Conservation (phyloP, 2,113 vertebrate species). For the Spea multiplicata region DNA sequence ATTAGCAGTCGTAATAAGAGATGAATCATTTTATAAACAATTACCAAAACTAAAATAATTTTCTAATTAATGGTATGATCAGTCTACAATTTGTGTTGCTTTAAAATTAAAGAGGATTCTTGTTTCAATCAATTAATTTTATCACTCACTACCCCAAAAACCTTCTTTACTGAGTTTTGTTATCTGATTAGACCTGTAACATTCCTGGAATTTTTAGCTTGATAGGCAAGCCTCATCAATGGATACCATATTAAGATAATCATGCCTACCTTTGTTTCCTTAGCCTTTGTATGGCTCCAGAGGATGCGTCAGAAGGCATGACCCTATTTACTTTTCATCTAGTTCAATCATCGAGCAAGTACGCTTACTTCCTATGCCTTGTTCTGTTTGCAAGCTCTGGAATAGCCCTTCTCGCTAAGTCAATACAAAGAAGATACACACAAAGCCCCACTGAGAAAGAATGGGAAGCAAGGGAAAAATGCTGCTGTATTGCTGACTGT, state of each 20-base stretch:
- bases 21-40: too few species aligned
- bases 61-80: too few species aligned
- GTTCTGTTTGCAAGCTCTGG: slow-evolving; percentile 66
- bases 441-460: slow-evolving; percentile 61
- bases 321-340: slow-evolving; percentile 60
- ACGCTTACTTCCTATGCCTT: slow-evolving; percentile 60
- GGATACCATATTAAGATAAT: slow-evolving; percentile 61
- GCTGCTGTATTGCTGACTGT: slow-evolving; percentile 70
- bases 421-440: slow-evolving; percentile 67
- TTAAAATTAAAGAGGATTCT: background rate
- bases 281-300: slow-evolving; percentile 56
- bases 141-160: background rate
- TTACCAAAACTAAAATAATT: too few species aligned
- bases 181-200: slow-evolving; percentile 56
- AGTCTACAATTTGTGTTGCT: too few species aligned
- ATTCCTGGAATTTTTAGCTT: slow-evolving; percentile 38
- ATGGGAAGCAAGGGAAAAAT: slow-evolving; percentile 66
- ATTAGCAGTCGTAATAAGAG: too few species aligned
- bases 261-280: slow-evolving; percentile 62
- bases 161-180: slow-evolving; percentile 7
- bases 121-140: slow-evolving; percentile 29
- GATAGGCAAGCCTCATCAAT: slow-evolving; percentile 66
- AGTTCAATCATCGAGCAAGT: slow-evolving; percentile 57
- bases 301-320: slow-evolving; percentile 61
- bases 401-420: slow-evolving; percentile 63